Evolutionary conservation across 2,797 vertebrate genomes (phyloP).

Genomic region (Phrynocephalus forsythii): DNA sequence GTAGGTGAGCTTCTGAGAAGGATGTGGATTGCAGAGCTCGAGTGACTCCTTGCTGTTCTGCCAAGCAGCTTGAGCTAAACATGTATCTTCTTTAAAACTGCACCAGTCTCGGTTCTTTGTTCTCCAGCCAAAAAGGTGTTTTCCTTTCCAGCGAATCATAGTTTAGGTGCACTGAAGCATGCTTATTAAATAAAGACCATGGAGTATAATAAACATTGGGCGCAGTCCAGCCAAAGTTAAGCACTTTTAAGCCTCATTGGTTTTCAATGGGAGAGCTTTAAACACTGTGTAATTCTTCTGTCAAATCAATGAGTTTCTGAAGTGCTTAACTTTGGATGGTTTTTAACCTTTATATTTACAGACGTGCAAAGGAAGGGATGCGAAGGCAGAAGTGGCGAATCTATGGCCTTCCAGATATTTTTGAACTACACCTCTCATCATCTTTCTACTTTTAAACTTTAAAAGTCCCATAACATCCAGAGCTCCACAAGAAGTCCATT

Average conservation of each 20-base stretch:
- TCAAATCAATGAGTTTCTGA: constrained; percentile 23
- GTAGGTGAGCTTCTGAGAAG: not conserved
- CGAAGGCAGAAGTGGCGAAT: not conserved
- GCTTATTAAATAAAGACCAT: constrained; percentile 36
- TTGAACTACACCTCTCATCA: not conserved
- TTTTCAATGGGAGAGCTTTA: constrained; percentile 30
- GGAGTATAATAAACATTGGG: constrained; percentile 34
- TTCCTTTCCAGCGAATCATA: constrained; percentile 36
- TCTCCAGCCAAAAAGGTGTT: constrained; percentile 41
- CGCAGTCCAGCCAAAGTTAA: constrained; percentile 30
- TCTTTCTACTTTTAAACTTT: no score
- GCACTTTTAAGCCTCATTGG: constrained; percentile 42
- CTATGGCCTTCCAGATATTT: not conserved
- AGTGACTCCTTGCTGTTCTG: not conserved
- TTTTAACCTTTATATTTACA: not conserved
- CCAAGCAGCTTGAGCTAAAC: not conserved
- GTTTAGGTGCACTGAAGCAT: constrained; percentile 40
- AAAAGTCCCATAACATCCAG: no score
- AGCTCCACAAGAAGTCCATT: no score
- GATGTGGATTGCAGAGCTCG: not conserved
- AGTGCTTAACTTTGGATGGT: not conserved
- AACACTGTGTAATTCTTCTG: constrained; percentile 23
- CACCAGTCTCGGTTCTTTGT: constrained; percentile 7
- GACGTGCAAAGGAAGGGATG: not conserved
- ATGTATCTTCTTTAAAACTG: constrained; percentile 1